Percentiles rank a stretch among this genome's conserved stretches.
Conservation (phyloP, 2,888 invertebrate species). For the Elysia crispata region DNA sequence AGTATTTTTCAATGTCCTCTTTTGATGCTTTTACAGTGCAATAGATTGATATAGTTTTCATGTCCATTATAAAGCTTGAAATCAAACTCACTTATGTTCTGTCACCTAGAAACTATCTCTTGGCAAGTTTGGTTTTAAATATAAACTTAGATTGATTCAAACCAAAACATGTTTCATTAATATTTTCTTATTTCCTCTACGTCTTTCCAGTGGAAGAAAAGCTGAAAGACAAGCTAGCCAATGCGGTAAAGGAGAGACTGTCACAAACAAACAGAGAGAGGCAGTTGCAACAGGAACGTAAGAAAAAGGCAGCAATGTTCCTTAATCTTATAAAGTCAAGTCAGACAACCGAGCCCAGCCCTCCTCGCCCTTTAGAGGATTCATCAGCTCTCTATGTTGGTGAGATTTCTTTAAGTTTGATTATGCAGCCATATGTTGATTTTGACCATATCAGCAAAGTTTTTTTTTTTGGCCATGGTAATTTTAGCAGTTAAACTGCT, state of each 20-base stretch:
- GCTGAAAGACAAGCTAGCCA: constrained; percentile 74
- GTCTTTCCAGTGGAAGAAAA: constrained; percentile 75
- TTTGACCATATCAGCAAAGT: too few species aligned
- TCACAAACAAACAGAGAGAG: constrained; percentile 75
- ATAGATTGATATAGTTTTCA: too few species aligned
- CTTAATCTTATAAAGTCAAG: constrained; percentile 80
- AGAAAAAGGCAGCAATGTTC: constrained; percentile 89
- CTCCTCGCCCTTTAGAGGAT: constrained; percentile 30
- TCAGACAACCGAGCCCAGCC: constrained; percentile 27
- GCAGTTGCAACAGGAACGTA: constrained; percentile 82
- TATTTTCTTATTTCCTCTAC: not conserved
- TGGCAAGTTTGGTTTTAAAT: too few species aligned
- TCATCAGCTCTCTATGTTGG: constrained; percentile 33
- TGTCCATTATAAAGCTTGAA: too few species aligned
- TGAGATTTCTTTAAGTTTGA: constrained; percentile 37
- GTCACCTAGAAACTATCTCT: too few species aligned
- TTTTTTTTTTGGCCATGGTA: too few species aligned
- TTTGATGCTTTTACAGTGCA: too few species aligned
- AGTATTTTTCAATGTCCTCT: too few species aligned
- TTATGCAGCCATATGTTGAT: not conserved
- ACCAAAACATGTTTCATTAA: not conserved
- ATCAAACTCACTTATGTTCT: not conserved
- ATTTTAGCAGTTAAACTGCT: too few species aligned
- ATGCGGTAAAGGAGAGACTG: constrained; percentile 76
- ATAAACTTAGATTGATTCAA: too few species aligned